Conservation (phyloP, 2,113 vertebrate species). For the Ailuropoda melanoleuca region DNA sequence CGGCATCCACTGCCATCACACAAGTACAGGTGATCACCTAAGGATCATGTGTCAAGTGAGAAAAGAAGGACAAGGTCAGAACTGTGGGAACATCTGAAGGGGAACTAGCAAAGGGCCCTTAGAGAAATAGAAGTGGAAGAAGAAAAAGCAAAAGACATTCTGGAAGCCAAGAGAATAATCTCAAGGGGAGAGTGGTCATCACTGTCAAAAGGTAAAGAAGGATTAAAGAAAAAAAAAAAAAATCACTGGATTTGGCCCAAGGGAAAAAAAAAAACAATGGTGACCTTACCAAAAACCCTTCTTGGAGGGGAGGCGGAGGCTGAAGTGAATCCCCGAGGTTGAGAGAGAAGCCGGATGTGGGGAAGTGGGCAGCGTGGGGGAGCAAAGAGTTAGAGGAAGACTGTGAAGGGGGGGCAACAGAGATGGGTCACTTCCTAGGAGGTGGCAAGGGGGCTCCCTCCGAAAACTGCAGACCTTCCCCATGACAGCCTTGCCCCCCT, state of each 20-base stretch:
- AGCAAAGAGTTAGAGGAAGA: neutral
- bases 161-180: neutral
- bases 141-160: neutral
- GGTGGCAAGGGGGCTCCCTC: neutral
- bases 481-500: no score
- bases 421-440: neutral
- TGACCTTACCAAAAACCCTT: neutral
- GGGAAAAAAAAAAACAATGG: neutral
- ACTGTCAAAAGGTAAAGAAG: neutral
- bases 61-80: neutral
- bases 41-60: neutral
- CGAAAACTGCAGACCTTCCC: neutral
- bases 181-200: neutral
- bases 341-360: neutral
- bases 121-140: neutral
- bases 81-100: neutral
- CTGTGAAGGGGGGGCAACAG: neutral
- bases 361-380: no score
- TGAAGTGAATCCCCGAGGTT: neutral
- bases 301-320: neutral
- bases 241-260: neutral
- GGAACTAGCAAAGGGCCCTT: neutral
- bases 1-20: neutral
- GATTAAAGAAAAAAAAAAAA: neutral
- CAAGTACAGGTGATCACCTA: neutral